A percentile compares a stretch with the other conserved stretches of the same genome.
Evolutionary conservation across 2,797 vertebrate genomes (phyloP).

Genomic region (Spinibarbus caldwelli): DNA sequence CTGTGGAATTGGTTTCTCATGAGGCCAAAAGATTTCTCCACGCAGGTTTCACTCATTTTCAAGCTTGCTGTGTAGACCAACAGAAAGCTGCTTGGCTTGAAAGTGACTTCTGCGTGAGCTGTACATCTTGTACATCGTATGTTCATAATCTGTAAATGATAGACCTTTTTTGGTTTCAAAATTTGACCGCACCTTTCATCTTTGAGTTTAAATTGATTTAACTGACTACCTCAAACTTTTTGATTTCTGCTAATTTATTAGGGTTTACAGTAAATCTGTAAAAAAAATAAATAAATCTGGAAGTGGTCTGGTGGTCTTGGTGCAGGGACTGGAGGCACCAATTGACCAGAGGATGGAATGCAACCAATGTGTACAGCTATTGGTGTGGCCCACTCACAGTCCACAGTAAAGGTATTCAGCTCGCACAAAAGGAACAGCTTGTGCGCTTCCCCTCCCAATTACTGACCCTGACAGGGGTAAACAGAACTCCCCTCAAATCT

Average conservation of each 20-base stretch:
- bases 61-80: too few species aligned
- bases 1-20: too few species aligned
- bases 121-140: too few species aligned
- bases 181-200: not conserved
- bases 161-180: not conserved
- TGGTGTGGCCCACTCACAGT: constrained; percentile 13
- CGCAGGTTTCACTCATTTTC: too few species aligned
- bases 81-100: too few species aligned
- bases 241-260: not conserved
- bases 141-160: not conserved
- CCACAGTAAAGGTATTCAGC: constrained; percentile 50
- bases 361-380: constrained; percentile 26
- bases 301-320: constrained; percentile 21
- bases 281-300: not conserved
- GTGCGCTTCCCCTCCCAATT: constrained; percentile 60
- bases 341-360: constrained; percentile 29
- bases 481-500: constrained; percentile 52
- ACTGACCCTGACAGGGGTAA: constrained; percentile 63
- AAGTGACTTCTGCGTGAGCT: too few species aligned
- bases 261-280: not conserved
- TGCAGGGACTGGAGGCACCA: constrained; percentile 11
- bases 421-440: constrained; percentile 54
- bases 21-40: too few species aligned
- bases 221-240: not conserved
- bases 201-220: not conserved